phyloP scores from a whole-genome alignment of 2,797 vertebrate species.

The Lepilemur septentrionalis region DNA sequence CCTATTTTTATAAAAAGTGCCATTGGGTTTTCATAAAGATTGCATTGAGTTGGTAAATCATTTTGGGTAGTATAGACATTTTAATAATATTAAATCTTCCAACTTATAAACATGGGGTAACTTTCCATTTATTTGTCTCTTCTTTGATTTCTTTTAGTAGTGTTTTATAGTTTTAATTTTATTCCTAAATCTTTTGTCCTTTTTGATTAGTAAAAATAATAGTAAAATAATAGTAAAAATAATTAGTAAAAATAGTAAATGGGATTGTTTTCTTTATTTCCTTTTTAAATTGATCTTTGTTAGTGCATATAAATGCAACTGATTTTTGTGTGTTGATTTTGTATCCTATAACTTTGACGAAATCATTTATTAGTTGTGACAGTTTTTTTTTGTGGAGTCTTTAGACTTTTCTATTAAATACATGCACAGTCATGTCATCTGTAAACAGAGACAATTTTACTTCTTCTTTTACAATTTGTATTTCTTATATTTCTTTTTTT shows the following conservation, averaged over 20 bases:
- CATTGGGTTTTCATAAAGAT: neutral
- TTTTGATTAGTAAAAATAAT: neutral
- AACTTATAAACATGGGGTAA: neutral
- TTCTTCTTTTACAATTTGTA: neutral
- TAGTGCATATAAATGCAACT: neutral
- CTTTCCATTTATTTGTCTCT: neutral
- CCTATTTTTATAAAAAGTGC: neutral
- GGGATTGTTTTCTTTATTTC: neutral
- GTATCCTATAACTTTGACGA: neutral
- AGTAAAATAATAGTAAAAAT: too few species aligned
- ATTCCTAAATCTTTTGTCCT: neutral
- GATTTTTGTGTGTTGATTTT: neutral
- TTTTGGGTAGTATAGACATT: neutral
- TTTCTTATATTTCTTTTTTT: neutral
- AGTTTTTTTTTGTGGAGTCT: neutral
- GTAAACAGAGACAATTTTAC: neutral
- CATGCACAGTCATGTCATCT: neutral
- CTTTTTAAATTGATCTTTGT: neutral
- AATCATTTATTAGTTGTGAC: neutral
- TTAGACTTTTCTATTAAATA: neutral
- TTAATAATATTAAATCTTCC: neutral
- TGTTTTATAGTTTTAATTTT: neutral
- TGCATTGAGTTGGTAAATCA: neutral
- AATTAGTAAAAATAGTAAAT: neutral
- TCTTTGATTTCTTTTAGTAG: neutral